Base-by-base conservation (phyloP, 2,888 invertebrate genomes). In the Chloroclysta siterata region DNA sequence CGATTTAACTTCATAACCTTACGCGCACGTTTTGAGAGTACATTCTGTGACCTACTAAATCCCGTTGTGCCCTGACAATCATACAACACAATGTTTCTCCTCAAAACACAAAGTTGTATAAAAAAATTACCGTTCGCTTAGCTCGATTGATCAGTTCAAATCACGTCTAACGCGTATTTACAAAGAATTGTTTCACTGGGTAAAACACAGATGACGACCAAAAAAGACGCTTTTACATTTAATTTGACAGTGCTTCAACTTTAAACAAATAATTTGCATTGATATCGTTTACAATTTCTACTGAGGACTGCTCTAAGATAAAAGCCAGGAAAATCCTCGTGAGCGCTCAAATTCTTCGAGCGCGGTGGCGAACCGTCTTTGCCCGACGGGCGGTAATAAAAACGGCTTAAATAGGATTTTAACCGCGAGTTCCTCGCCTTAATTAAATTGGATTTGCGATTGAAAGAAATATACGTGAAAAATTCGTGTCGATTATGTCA, bases 391-490 rank as follows among this genome's bases (percentile, higher is more conserved):
- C 85, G 90, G 92, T 91, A 92, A 91, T 93, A 92, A 92, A 93
- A 93, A 92, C 90, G 90, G 91, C 92, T 93, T 89, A 92, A 90
- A 92, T 88, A 90, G 91, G 93, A 92, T 92, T 92, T 91, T 89
- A 90, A 91, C 93, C 91, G 87, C 92, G 89, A 89, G 89, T 89
- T 90, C 87, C 88, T 84, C 87, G 90, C 90, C 89, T 92, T 93
- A 93, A 93, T 93, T 93, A 93, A 92, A 93, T 92, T 92, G 90
- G 91, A 93, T 93, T 90, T 91, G 90, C 86, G 87, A 88, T 83
- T 87, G 87, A 90, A 92, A 89, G 91, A 90, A 90, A 90, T 91
- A 87, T 90, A 90, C 88, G 89, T 88, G 88, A 89, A 90, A 90
- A 90, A 90, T 85, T 89, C 89, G 84, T 90, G 90, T 91, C 90